These are phyloP conservation scores for Onychorhynchus coronatus DNA, from an alignment of 2,113 vertebrate species.

Conservation along the genomic window DNA sequence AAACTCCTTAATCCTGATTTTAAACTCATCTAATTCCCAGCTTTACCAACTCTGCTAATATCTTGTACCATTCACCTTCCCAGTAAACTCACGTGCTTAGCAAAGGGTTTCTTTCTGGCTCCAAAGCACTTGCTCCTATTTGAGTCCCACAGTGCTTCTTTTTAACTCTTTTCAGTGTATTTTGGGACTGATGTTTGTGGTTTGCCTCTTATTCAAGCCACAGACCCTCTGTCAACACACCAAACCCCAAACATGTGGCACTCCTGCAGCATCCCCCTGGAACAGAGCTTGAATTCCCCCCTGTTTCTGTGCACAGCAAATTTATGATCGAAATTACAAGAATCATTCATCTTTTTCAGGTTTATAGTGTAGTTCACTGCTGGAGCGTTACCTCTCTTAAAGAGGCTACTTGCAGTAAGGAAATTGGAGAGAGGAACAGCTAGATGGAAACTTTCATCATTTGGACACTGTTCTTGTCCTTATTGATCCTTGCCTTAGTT, in stretches of 20 bases:
- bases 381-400: neutral
- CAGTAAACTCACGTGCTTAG: neutral
- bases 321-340: constrained; percentile 41
- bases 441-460: constrained; percentile 22
- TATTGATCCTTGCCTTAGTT: neutral
- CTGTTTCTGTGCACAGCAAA: neutral
- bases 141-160: neutral
- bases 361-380: neutral
- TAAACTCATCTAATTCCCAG: neutral
- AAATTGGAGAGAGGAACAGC: neutral
- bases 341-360: constrained; percentile 44
- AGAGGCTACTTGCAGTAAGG: neutral
- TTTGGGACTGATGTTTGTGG: neutral
- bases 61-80: neutral
- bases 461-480: neutral
- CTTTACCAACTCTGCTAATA: neutral
- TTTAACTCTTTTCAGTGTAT: neutral
- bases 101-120: neutral
- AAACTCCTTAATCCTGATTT: neutral
- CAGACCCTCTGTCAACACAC: neutral
- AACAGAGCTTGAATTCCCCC: neutral
- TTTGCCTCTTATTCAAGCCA: neutral
- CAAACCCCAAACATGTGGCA: neutral
- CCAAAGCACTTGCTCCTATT: neutral
- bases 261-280: neutral